These are phyloP conservation scores for Sporophila hypoxantha DNA, from an alignment of 2,113 vertebrate genomes.

Conservation along the genomic window DNA sequence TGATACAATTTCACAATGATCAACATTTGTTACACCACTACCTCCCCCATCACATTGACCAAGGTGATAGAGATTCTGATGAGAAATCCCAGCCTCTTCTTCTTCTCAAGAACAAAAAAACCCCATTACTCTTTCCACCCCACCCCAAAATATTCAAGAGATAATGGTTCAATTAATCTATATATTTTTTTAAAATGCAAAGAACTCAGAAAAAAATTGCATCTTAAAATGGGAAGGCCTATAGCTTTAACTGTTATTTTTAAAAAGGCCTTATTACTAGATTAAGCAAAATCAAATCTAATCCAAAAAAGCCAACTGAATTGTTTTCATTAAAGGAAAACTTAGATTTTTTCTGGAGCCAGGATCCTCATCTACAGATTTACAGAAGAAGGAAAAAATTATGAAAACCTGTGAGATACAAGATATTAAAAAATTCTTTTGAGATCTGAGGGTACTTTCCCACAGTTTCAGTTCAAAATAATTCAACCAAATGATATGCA, in stretches of 20 bases:
- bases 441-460: neutral
- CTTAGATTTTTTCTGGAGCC: neutral
- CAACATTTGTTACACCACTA: fast-evolving
- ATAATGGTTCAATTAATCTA: neutral
- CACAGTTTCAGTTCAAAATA: neutral
- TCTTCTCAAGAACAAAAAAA: neutral
- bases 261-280: neutral
- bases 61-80: neutral
- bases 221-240: neutral
- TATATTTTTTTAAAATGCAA: neutral
- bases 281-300: neutral
- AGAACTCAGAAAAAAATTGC: neutral
- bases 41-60: neutral
- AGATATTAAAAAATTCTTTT: neutral
- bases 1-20: neutral
- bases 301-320: neutral
- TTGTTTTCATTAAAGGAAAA: neutral
- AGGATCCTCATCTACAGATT: neutral
- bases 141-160: neutral
- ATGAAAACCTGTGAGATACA: neutral
- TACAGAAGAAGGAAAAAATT: neutral
- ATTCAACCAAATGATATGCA: neutral
- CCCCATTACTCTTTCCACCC: too few species aligned
- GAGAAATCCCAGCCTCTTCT: neutral
- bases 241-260: neutral